phyloP scores from a whole-genome alignment of 1,140 invertebrate genomes.

The Drosophila suzukii region DNA sequence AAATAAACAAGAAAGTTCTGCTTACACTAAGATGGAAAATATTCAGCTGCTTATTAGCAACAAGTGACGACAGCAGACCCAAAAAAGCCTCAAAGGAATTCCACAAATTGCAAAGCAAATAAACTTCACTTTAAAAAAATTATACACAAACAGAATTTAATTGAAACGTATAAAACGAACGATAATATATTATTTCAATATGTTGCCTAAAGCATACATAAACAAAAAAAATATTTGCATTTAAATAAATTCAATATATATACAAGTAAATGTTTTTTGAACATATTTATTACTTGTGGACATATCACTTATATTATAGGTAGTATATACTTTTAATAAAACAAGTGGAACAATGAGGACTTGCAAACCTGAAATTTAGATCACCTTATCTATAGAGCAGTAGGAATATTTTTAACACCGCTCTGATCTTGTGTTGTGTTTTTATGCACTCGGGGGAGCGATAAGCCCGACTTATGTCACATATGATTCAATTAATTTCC shows the following conservation, averaged over 20 bases:
- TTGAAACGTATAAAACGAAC: neutral
- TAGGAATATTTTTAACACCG: constrained; percentile 9
- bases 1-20: constrained; percentile 61
- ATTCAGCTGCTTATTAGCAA: constrained; percentile 46
- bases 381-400: constrained; percentile 17
- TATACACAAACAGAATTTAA: neutral
- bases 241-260: too few species aligned
- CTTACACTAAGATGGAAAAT: constrained; percentile 23
- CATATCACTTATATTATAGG: too few species aligned
- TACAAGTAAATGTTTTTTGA: too few species aligned
- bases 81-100: constrained; percentile 22
- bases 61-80: constrained; percentile 56
- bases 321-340: neutral
- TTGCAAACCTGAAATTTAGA: neutral
- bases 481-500: constrained; percentile 61
- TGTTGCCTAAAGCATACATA: too few species aligned
- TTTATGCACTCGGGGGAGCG: constrained; percentile 21
- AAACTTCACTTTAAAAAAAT: constrained; percentile 1
- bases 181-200: too few species aligned
- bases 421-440: neutral
- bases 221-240: too few species aligned
- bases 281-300: too few species aligned
- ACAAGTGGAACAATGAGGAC: neutral
- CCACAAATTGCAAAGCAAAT: constrained; percentile 27
- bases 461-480: constrained; percentile 60